These are phyloP conservation scores for Coryphaenoides rupestris DNA, from an alignment of 2,113 vertebrate genomes.

Conservation along the genomic window DNA sequence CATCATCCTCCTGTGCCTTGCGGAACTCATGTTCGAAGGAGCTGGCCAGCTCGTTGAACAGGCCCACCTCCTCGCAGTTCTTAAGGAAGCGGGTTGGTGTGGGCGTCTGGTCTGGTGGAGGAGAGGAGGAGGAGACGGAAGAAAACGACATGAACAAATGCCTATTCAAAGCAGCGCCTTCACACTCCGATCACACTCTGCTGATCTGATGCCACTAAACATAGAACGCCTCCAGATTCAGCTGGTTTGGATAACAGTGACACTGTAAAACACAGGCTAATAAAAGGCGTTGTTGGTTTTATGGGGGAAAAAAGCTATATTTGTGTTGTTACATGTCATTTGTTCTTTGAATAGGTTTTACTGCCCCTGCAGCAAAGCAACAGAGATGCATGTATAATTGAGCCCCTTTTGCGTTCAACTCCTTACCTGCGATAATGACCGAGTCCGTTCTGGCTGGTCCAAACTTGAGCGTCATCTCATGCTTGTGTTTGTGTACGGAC, in stretches of 20 bases:
- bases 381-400: background rate
- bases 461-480: conserved; percentile 98
- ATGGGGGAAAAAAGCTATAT: too few species aligned
- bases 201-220: conserved; percentile 9
- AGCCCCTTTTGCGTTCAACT: too few species aligned
- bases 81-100: conserved; percentile 97
- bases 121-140: conserved; percentile 12
- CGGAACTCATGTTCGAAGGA: conserved; percentile 94
- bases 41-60: conserved; percentile 93
- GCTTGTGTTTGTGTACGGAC: conserved; percentile 98
- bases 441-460: conserved; percentile 93
- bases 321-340: too few species aligned
- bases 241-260: too few species aligned
- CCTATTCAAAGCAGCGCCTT: conserved; percentile 33
- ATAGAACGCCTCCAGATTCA: conserved; percentile 22
- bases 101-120: conserved; percentile 88
- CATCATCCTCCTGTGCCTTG: conserved; percentile 87
- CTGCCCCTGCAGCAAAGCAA: too few species aligned
- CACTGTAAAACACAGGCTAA: too few species aligned
- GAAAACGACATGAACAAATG: conserved; percentile 32
- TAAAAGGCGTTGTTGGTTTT: too few species aligned
- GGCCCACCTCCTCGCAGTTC: conserved; percentile 97
- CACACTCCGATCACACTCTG: conserved; percentile 31
- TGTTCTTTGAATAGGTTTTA: too few species aligned
- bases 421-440: conserved; percentile 94